phyloP scores from a whole-genome alignment of 1,140 invertebrate species.

The Dolichoris vasculosae region DNA sequence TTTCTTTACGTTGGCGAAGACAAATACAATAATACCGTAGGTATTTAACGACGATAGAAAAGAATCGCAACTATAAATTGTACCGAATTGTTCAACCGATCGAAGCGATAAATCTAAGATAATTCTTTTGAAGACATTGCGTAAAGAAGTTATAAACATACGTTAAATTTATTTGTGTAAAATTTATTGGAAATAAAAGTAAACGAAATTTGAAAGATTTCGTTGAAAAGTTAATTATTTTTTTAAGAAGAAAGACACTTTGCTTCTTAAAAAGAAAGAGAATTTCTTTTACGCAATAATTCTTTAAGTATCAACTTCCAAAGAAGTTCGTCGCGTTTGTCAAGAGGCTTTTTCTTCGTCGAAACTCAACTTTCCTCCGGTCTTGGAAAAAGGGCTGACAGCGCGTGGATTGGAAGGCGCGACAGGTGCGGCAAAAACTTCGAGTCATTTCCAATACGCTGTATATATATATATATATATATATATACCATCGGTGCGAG shows the following conservation, averaged over 20 bases:
- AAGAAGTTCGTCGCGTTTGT: not conserved
- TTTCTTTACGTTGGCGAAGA: not conserved
- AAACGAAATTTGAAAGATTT: not conserved
- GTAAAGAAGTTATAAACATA: not conserved
- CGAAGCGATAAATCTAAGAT: not conserved
- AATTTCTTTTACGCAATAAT: not conserved
- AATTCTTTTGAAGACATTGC: not conserved
- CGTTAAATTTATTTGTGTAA: too few species aligned
- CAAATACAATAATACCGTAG: not conserved
- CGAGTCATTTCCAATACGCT: not conserved
- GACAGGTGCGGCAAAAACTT: conserved; percentile 12
- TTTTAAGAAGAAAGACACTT: too few species aligned
- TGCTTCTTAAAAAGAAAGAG: not conserved
- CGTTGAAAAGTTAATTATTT: not conserved
- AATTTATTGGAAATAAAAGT: too few species aligned
- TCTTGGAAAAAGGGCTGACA: not conserved
- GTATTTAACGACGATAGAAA: not conserved
- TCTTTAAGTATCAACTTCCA: not conserved
- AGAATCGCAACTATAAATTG: not conserved
- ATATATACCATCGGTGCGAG: not conserved
- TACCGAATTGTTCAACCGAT: not conserved
- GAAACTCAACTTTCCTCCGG: not conserved
- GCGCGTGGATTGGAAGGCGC: not conserved
- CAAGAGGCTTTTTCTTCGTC: not conserved
- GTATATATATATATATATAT: too few species aligned